A percentile compares a stretch with the other conserved stretches of the same genome.
These are phyloP conservation scores for Pachyuromys duprasi DNA, from an alignment of 2,797 vertebrate genomes.

Conservation along the genomic window DNA sequence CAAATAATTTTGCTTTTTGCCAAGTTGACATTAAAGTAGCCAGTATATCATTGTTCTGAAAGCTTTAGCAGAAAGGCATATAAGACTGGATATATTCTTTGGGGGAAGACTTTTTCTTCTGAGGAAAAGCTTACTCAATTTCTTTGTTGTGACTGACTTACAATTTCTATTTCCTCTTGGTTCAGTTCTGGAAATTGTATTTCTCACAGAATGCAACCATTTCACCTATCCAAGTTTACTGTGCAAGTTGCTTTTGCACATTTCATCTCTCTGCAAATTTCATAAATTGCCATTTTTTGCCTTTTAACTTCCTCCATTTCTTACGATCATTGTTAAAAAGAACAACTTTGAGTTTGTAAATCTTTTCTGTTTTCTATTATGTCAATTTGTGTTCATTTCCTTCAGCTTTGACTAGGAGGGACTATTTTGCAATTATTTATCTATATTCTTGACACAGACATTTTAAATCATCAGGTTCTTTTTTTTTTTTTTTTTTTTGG, in stretches of 20 bases:
- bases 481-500: not conserved
- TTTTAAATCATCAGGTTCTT: not conserved
- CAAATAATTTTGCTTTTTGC: not conserved
- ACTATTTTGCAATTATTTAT: not conserved
- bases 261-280: not conserved
- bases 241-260: not conserved
- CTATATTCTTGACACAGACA: not conserved
- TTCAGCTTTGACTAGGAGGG: not conserved
- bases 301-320: not conserved
- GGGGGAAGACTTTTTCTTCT: not conserved
- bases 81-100: not conserved
- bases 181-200: not conserved
- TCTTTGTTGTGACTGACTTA: not conserved
- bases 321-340: conserved; percentile 3
- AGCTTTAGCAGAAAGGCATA: not conserved
- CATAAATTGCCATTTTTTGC: not conserved
- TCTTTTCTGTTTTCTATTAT: not conserved
- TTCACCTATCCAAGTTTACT: not conserved
- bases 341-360: not conserved
- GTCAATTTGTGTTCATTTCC: not conserved
- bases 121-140: not conserved
- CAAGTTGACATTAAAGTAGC: not conserved
- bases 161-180: conserved; percentile 30
- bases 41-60: not conserved
- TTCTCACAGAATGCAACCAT: conserved; percentile 1